Conservation (phyloP, 2,888 invertebrate genomes). For the Protonemura montana region DNA sequence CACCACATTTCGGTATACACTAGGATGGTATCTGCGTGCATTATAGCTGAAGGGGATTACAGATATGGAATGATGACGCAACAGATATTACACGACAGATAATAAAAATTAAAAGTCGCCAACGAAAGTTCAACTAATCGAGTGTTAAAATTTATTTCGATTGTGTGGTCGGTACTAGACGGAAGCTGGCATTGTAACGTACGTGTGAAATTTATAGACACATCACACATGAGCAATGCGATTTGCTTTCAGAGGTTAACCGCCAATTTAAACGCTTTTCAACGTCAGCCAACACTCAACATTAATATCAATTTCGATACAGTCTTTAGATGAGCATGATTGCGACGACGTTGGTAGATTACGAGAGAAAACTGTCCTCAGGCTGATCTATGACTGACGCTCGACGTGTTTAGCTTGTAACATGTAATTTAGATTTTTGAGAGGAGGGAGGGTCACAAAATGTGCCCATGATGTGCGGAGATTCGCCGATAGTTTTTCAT, state of each 20-base stretch:
- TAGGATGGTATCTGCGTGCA: not conserved
- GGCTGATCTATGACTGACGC: not conserved
- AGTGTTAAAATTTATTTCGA: not conserved
- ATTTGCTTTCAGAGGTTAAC: not conserved
- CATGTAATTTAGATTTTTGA: not conserved
- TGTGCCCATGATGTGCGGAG: not conserved
- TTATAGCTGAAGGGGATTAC: not conserved
- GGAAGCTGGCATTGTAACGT: not conserved
- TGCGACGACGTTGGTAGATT: not conserved
- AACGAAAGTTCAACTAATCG: not conserved
- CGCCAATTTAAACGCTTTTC: not conserved
- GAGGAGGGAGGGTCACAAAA: not conserved
- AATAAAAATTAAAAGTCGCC: not conserved
- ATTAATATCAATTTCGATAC: not conserved
- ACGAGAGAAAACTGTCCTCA: not conserved
- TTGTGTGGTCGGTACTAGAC: not conserved
- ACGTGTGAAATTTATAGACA: not conserved
- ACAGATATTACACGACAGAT: not conserved
- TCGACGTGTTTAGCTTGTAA: not conserved
- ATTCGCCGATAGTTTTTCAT: slow-evolving; percentile 7
- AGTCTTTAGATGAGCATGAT: not conserved
- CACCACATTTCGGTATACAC: not conserved
- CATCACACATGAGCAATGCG: too few relatives aligned
- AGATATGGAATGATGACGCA: not conserved
- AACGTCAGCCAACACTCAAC: not conserved